These are phyloP conservation scores for Chionis minor DNA, from an alignment of 2,113 vertebrate species.

Conservation along the genomic window DNA sequence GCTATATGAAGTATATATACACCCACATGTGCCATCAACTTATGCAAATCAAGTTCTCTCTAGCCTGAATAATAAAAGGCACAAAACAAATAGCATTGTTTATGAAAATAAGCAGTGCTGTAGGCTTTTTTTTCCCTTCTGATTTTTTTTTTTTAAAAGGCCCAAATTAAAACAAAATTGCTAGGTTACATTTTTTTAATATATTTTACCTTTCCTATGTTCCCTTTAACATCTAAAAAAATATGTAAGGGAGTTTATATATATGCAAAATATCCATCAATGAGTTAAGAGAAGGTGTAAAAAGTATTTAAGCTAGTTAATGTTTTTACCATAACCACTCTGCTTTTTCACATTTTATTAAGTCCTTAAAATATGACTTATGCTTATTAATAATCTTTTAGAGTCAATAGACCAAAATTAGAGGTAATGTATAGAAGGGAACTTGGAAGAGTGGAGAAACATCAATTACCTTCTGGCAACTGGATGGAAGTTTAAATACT, in stretches of 20 bases:
- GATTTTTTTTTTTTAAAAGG: background rate
- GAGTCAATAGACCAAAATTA: conserved; percentile 5
- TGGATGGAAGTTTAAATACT: background rate
- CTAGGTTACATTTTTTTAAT: background rate
- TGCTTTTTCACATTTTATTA: background rate
- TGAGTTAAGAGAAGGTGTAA: background rate
- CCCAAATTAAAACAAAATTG: background rate
- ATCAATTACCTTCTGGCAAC: background rate
- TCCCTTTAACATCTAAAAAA: background rate
- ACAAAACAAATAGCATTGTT: background rate
- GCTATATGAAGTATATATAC: conserved; percentile 1
- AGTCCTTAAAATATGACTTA: background rate
- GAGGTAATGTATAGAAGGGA: background rate
- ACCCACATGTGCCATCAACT: conserved; percentile 7
- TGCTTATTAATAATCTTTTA: background rate
- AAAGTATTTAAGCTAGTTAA: background rate
- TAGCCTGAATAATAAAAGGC: background rate
- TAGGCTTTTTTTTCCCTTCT: background rate
- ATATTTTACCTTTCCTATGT: background rate
- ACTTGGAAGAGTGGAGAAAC: background rate
- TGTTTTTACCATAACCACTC: background rate
- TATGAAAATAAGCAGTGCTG: background rate
- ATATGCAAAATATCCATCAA: background rate
- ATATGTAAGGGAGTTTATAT: background rate
- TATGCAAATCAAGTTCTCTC: conserved; percentile 9